A percentile compares a stretch with the other conserved stretches of the same genome.
Conservation (phyloP, 2,113 vertebrate species). For the Tyto alba region DNA sequence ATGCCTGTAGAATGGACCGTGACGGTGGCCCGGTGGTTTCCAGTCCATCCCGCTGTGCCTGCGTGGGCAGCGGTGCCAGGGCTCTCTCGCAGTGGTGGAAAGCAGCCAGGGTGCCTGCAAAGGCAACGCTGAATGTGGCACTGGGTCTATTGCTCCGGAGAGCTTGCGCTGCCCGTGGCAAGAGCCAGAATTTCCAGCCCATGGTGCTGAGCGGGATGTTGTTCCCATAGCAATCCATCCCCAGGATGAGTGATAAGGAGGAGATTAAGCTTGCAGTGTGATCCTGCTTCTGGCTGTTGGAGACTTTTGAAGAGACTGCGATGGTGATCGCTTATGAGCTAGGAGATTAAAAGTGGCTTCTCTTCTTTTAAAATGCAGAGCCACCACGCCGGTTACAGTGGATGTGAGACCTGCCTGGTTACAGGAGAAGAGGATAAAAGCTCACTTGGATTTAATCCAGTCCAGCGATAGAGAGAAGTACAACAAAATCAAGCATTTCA, state of each 20-base stretch:
- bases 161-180: accelerated
- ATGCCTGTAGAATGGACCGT: not conserved
- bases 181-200: not conserved
- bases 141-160: not conserved
- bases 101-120: not conserved
- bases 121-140: not conserved
- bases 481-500: not conserved
- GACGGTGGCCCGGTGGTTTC: not conserved
- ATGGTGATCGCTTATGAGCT: not conserved
- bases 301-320: not conserved
- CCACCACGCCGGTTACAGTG: not conserved
- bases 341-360: not conserved
- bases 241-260: not conserved
- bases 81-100: not conserved
- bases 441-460: not conserved
- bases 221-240: not conserved
- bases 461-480: not conserved
- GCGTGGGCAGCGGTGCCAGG: not conserved
- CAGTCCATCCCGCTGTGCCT: not conserved
- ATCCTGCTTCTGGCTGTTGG: not conserved
- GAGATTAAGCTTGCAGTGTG: not conserved
- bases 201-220: accelerated
- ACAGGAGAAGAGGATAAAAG: not conserved
- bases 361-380: not conserved
- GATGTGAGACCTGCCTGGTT: not conserved